A percentile compares a stretch with the other conserved stretches of the same genome.
phyloP scores from a whole-genome alignment of 2,113 vertebrate species.

The Nothobranchius furzeri region DNA sequence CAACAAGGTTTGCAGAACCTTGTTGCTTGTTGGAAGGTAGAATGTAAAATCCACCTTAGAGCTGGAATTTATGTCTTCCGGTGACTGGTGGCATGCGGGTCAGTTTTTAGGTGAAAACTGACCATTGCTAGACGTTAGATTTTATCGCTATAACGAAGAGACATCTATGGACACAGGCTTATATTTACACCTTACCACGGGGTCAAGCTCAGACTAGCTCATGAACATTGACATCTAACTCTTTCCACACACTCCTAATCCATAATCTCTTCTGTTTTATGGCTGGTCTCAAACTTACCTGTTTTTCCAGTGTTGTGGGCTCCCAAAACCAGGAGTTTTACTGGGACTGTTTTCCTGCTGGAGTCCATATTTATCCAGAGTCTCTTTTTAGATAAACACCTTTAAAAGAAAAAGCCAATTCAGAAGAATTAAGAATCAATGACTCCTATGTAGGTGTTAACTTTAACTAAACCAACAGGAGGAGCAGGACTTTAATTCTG shows the following conservation, averaged over 20 bases:
- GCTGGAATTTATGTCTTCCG: too few species aligned
- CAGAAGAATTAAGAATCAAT: too few species aligned
- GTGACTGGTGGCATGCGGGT: too few species aligned
- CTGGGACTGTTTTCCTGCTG: constrained; percentile 46
- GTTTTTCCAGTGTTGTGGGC: constrained; percentile 67
- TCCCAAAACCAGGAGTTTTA: constrained; percentile 66
- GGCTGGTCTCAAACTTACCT: constrained; percentile 30
- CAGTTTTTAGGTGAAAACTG: too few species aligned
- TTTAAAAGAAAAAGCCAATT: not conserved
- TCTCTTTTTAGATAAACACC: constrained; percentile 2
- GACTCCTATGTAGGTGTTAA: too few species aligned
- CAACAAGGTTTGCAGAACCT: too few species aligned
- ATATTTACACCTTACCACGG: not conserved
- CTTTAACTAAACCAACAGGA: not conserved
- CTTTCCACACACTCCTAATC: too few species aligned
- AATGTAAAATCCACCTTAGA: too few species aligned
- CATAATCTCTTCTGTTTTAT: not conserved
- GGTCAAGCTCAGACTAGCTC: not conserved
- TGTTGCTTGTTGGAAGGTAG: too few species aligned
- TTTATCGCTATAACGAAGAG: not conserved
- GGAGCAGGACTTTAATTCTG: not conserved
- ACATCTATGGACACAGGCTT: not conserved
- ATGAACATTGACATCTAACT: too few species aligned
- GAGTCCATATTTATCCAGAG: not conserved
- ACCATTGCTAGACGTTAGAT: too few species aligned